Percentiles rank a stretch among this genome's conserved stretches.
Conservation (phyloP, 2,797 vertebrate genomes). For the Sorex maritimensis region DNA sequence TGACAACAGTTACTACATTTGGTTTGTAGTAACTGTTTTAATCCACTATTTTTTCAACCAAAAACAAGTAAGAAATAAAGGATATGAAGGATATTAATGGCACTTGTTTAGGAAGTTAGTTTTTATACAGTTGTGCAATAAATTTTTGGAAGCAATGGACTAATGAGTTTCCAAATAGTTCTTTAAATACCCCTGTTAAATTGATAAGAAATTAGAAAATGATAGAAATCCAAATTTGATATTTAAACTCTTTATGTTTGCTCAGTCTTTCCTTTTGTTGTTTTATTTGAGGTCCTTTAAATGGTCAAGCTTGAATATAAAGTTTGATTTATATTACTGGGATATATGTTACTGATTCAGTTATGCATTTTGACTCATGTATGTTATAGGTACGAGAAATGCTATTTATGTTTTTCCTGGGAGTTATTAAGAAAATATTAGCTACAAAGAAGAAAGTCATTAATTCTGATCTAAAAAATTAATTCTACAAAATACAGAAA, state of each 20-base stretch:
- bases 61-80: background rate
- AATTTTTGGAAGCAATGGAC: background rate
- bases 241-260: background rate
- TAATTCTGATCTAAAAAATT: slow-evolving; percentile 49
- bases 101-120: background rate
- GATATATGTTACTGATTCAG: background rate
- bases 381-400: background rate
- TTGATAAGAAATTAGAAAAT: slow-evolving; percentile 30
- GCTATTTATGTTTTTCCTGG: background rate
- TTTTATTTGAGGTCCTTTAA: slow-evolving; percentile 21
- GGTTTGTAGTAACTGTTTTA: too few species aligned
- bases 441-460: background rate
- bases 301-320: background rate
- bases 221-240: slow-evolving; percentile 7
- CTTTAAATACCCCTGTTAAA: background rate
- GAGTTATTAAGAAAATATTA: slow-evolving; percentile 38
- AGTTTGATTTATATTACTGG: background rate
- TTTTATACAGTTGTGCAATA: slow-evolving; percentile 32
- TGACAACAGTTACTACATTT: slow-evolving; percentile 60
- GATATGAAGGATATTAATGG: slow-evolving; percentile 3
- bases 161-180: slow-evolving; percentile 49
- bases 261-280: slow-evolving; percentile 18
- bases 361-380: slow-evolving; percentile 1
- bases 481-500: background rate
- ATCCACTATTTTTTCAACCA: slow-evolving; percentile 39